These are phyloP conservation scores for Gracilinanus agilis DNA, from an alignment of 2,113 vertebrate genomes.

Conservation along the genomic window DNA sequence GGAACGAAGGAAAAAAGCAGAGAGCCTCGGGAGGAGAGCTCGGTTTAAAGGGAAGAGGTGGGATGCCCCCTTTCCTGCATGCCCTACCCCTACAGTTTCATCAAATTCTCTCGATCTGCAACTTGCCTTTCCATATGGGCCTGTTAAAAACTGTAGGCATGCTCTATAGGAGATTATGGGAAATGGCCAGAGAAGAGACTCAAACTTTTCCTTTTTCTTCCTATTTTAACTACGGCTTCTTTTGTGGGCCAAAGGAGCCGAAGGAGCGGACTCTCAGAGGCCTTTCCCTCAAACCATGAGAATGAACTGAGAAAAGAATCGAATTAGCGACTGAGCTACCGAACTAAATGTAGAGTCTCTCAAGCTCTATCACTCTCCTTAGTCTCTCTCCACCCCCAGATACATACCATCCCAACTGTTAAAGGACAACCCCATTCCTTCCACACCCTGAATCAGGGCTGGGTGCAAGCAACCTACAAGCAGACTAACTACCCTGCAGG, in stretches of 20 bases:
- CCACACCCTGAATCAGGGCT: not conserved
- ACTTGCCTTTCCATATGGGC: not conserved
- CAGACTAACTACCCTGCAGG: not conserved
- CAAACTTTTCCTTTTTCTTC: not conserved
- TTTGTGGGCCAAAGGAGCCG: not conserved
- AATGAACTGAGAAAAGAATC: not conserved
- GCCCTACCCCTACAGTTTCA: not conserved
- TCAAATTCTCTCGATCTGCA: not conserved
- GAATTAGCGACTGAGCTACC: not conserved
- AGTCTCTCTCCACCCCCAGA: not conserved
- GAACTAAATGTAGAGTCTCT: not conserved
- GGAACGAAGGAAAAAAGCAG: fast-evolving
- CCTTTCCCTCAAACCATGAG: not conserved
- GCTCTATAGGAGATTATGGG: not conserved
- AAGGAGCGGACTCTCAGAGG: not conserved
- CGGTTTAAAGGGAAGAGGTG: not conserved
- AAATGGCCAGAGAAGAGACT: not conserved
- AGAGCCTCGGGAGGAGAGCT: not conserved
- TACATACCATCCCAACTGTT: not conserved
- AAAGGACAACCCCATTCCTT: not conserved
- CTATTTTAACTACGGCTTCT: not conserved
- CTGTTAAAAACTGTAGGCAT: not conserved
- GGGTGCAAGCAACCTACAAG: not conserved
- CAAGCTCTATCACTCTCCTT: not conserved
- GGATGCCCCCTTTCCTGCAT: not conserved